Evolutionary conservation across 2,797 vertebrate species (phyloP), one percentile per base, ranked within the genome.

Genomic region (Pantherophis alleghaniensis): DNA sequence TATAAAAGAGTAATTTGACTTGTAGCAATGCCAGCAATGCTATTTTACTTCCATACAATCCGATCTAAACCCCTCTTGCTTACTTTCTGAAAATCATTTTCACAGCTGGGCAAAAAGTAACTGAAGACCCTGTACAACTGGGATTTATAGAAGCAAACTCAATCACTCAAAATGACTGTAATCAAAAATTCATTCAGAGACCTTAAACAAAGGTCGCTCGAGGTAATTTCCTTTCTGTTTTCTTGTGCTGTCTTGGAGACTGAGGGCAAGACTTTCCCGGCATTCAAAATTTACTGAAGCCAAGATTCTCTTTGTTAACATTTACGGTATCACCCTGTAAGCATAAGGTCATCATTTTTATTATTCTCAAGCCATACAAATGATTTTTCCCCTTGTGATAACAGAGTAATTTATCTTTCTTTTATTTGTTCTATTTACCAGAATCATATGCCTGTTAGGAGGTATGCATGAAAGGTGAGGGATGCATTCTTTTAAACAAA

Each of bases 51-150:
- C 83, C 47, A 26, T 88, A 56, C n/a, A 83, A 88, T 88, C 32
- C 26, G 57, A 57, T 56, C 89, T 59, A 55, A 28, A 2, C 26
- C 26, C 87, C 63, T 83, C 42, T 93, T 60, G 7, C 83, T 74
- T 90, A 86, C 56, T 32, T 90, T 89, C 90, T 87, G 90, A 69
- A 93, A 93, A 92, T 89, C 7, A 87, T 92, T 69, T 92, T 92
- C 61, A 53, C 37, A 55, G 61, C 74, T 87, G 37, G 79, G 59
- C 59, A 69, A 42, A 86, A 87, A 90, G 69, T 74, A 90, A 87
- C 20, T 79, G 42, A 61, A 94, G 88, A n/a, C 26, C 55, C 55
- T 42, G 87, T 79, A 47, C 42, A 24, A 42, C 53, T 74, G 83
- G 61, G 66, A 92, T 88, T 91, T 83, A 22, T 13, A 88, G 86